Percentiles rank a stretch among this genome's conserved stretches.
Conservation (phyloP, 2,888 invertebrate species). For the Eupeodes luniger region DNA sequence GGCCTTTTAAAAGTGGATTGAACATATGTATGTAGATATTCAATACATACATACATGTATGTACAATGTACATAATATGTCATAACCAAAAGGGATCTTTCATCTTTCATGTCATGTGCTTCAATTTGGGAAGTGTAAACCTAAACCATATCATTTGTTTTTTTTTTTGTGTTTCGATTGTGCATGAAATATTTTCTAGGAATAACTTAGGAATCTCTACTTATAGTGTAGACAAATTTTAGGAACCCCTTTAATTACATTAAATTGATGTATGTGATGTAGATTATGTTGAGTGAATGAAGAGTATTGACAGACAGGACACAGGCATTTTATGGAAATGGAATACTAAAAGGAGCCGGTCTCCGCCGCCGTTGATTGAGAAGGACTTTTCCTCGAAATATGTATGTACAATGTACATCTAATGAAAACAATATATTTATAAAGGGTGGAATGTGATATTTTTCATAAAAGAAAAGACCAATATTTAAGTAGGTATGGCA, state of each 20-base stretch:
- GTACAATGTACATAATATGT: not conserved
- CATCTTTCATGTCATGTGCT: slow-evolving; percentile 21
- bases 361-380: not conserved
- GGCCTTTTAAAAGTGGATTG: slow-evolving; percentile 10
- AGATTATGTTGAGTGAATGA: slow-evolving; percentile 18
- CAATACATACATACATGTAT: too few relatives aligned
- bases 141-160: slow-evolving; percentile 23
- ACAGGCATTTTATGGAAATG: slow-evolving; percentile 22
- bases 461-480: not conserved
- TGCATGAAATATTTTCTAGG: slow-evolving; percentile 29
- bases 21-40: too few relatives aligned
- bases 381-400: not conserved
- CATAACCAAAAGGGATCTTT: slow-evolving; percentile 18
- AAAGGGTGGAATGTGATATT: slow-evolving; percentile 31
- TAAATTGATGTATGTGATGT: not conserved
- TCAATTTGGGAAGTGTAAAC: slow-evolving; percentile 21
- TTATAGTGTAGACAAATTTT: not conserved
- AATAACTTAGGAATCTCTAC: not conserved
- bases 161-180: slow-evolving; percentile 3
- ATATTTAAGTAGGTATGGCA: slow-evolving; percentile 3
- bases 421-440: not conserved
- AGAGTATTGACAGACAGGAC: slow-evolving; percentile 34
- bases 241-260: slow-evolving; percentile 34
- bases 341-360: not conserved
- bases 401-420: too few relatives aligned